These are phyloP conservation scores for Amphiura filiformis DNA, from an alignment of 35 echinoderm and acorn worm genomes.

Conservation along the genomic window DNA sequence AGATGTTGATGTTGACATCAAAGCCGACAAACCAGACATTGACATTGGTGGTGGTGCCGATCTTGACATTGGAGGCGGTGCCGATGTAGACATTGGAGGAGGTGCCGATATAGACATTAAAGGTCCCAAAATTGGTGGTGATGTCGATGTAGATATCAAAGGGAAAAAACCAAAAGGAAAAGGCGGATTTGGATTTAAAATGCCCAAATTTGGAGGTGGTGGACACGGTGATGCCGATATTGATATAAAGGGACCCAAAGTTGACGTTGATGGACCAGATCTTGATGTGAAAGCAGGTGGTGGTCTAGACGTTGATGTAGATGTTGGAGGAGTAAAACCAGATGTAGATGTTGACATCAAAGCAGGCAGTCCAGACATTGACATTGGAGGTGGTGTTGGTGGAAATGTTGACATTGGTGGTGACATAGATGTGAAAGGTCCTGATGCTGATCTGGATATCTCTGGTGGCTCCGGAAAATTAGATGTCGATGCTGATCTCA, in stretches of 20 bases:
- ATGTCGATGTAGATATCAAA: conserved; percentile 10
- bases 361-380: conserved; percentile 31
- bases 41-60: not conserved
- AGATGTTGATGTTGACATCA: conserved; percentile 24
- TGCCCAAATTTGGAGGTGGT: conserved; percentile 7
- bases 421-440: not conserved
- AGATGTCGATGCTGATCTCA: conserved; percentile 27
- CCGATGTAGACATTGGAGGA: not conserved
- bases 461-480: not conserved
- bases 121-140: not conserved
- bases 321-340: conserved; percentile 39
- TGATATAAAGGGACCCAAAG: conserved; percentile 9
- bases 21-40: not conserved
- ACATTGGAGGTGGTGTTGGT: conserved; percentile 45
- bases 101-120: not conserved
- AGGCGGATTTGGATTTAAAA: conserved; percentile 14
- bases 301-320: conserved; percentile 36
- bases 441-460: conserved; percentile 31
- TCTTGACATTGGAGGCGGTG: not conserved
- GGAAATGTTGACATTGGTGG: conserved; percentile 10
- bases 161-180: conserved; percentile 30
- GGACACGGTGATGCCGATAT: conserved; percentile 6
- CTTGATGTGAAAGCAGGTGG: conserved; percentile 34
- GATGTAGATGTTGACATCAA: conserved; percentile 45
- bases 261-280: conserved; percentile 16